Evolutionary conservation across 1,140 invertebrate species (phyloP).

Genomic region (Pissodes strobi): DNA sequence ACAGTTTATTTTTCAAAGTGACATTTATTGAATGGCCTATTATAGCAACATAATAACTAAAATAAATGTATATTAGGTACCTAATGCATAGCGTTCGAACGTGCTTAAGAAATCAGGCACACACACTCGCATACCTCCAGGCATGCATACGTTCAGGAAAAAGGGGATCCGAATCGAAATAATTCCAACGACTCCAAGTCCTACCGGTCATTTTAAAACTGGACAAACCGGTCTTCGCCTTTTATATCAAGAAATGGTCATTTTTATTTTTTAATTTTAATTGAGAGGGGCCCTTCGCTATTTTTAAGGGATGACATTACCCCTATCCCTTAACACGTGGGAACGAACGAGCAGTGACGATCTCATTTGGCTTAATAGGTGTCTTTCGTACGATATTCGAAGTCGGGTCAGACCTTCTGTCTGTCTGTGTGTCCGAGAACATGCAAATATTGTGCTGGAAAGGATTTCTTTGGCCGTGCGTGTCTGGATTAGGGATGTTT

Average conservation of each 20-base stretch:
- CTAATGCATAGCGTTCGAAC: too few relatives aligned
- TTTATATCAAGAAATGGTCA: constrained; percentile 39
- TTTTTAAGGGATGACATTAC: constrained; percentile 7
- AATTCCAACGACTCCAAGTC: constrained; percentile 14
- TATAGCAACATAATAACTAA: too few relatives aligned
- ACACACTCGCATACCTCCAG: constrained; percentile 19
- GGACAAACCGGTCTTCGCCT: constrained; percentile 47
- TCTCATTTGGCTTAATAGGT: constrained; percentile 25
- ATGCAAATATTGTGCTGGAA: too few relatives aligned
- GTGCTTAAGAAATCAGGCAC: not conserved
- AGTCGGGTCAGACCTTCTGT: too few relatives aligned
- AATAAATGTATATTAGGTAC: too few relatives aligned
- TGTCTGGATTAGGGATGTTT: too few relatives aligned
- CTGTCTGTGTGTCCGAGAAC: too few relatives aligned
- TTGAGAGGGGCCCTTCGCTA: not conserved
- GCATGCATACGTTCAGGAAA: constrained; percentile 8
- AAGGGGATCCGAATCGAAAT: constrained; percentile 20
- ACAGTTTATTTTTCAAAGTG: too few relatives aligned
- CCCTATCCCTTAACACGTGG: constrained; percentile 30
- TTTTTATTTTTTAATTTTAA: constrained; percentile 41
- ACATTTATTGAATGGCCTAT: too few relatives aligned
- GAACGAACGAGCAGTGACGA: constrained; percentile 18
- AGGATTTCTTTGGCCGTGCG: too few relatives aligned
- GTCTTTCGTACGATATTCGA: too few relatives aligned
- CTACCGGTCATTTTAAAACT: constrained; percentile 44